Evolutionary conservation across 1,140 invertebrate genomes (phyloP).

Genomic region (Melanaphis sacchari): DNA sequence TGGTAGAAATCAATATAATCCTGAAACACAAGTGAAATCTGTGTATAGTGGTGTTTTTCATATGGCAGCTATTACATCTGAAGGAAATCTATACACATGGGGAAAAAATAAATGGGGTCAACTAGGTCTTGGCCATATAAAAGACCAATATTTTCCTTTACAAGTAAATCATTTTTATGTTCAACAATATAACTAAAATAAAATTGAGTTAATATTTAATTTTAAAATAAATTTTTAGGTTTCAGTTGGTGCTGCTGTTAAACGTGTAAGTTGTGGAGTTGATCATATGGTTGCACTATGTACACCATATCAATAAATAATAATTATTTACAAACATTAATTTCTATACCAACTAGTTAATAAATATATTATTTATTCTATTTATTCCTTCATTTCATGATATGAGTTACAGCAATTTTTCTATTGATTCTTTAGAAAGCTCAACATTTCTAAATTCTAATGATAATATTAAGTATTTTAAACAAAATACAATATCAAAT

Average conservation of each 20-base stretch:
- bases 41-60: conserved; percentile 79
- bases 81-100: conserved; percentile 88
- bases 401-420: conserved; percentile 3
- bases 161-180: conserved; percentile 69
- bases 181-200: neutral
- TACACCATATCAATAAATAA: conserved; percentile 60
- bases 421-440: neutral
- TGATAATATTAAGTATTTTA: neutral
- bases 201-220: conserved; percentile 32
- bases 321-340: neutral
- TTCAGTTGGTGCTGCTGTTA: conserved; percentile 65
- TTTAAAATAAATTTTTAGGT: conserved; percentile 63
- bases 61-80: conserved; percentile 79
- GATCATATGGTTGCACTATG: conserved; percentile 69
- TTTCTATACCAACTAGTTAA: conserved; percentile 9
- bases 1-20: conserved; percentile 82
- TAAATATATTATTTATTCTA: neutral
- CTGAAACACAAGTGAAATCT: conserved; percentile 71
- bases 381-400: neutral
- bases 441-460: neutral
- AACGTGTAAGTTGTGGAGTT: conserved; percentile 67
- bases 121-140: conserved; percentile 79
- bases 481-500: neutral
- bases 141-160: conserved; percentile 88
- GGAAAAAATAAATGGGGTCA: conserved; percentile 84